Evolutionary conservation across 2,888 invertebrate species (phyloP).

Genomic region (Dasysyrphus tricinctus): DNA sequence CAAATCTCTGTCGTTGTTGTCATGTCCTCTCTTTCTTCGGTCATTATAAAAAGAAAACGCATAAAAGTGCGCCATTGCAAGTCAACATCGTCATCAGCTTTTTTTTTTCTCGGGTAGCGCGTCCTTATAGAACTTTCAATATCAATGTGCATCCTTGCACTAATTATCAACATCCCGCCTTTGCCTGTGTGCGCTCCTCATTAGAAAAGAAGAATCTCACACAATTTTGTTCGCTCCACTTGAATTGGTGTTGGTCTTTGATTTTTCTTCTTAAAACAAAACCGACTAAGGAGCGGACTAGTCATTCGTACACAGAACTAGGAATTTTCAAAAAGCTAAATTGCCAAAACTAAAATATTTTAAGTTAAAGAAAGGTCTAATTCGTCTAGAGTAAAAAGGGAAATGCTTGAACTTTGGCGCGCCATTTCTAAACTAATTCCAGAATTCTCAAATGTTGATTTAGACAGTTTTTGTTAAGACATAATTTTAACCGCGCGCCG

Average conservation of each 20-base stretch:
- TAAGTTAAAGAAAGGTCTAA: no score
- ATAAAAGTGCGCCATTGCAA: neutral
- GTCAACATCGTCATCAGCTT: neutral
- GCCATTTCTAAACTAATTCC: no score
- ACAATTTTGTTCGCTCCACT: slow-evolving; percentile 17
- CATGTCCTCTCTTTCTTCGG: neutral
- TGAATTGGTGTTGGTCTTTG: slow-evolving; percentile 40
- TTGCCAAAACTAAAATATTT: neutral
- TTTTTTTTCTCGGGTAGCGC: slow-evolving; percentile 9
- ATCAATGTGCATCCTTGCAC: slow-evolving; percentile 67
- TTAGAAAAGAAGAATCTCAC: slow-evolving; percentile 41
- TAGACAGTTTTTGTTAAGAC: no score
- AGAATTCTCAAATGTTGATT: no score
- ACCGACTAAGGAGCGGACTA: neutral
- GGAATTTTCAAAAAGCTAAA: neutral
- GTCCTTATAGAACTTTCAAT: slow-evolving; percentile 47
- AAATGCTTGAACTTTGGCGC: no score
- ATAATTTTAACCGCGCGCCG: no score
- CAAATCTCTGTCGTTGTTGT: neutral
- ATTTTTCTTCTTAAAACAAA: slow-evolving; percentile 21
- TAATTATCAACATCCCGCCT: slow-evolving; percentile 67
- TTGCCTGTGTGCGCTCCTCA: slow-evolving; percentile 35
- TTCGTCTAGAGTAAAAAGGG: no score
- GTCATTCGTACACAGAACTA: neutral
- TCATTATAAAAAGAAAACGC: neutral